These are phyloP conservation scores for Pemphigus obesinymphae DNA, from an alignment of 1,140 invertebrate species.

Conservation along the genomic window DNA sequence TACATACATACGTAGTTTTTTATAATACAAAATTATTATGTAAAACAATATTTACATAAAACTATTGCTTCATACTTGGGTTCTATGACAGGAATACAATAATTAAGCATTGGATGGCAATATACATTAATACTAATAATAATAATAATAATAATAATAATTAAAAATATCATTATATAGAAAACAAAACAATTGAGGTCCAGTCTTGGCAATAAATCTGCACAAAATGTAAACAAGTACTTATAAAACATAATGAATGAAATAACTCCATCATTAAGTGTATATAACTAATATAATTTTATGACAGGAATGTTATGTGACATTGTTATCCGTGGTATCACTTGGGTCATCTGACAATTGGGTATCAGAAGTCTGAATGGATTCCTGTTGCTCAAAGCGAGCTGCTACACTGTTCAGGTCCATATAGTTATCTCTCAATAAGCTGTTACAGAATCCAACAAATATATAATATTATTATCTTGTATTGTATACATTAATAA, in stretches of 20 bases:
- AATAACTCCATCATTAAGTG: not conserved
- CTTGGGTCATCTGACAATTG: not conserved
- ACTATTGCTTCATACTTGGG: constrained; percentile 10
- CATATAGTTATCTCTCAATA: constrained; percentile 3
- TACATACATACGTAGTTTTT: not conserved
- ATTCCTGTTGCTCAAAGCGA: constrained; percentile 11
- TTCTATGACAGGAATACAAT: constrained; percentile 1
- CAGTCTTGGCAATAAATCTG: constrained; percentile 38
- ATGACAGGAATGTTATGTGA: constrained; percentile 33
- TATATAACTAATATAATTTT: not conserved
- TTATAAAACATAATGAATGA: constrained; percentile 23
- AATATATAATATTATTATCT: no score
- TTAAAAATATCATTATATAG: constrained; percentile 27
- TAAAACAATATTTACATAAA: not conserved
- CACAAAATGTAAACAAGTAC: constrained; percentile 29
- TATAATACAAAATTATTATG: not conserved
- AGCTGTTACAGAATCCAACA: not conserved
- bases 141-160: constrained; percentile 33
- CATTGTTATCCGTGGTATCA: constrained; percentile 8
- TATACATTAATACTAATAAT: not conserved
- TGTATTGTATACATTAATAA: no score
- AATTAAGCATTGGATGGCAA: constrained; percentile 30
- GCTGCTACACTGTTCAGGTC: constrained; percentile 9
- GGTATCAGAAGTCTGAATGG: not conserved
- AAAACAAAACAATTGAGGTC: constrained; percentile 41